Conservation (phyloP, 2,797 vertebrate genomes). For the Salarias fasciatus region DNA sequence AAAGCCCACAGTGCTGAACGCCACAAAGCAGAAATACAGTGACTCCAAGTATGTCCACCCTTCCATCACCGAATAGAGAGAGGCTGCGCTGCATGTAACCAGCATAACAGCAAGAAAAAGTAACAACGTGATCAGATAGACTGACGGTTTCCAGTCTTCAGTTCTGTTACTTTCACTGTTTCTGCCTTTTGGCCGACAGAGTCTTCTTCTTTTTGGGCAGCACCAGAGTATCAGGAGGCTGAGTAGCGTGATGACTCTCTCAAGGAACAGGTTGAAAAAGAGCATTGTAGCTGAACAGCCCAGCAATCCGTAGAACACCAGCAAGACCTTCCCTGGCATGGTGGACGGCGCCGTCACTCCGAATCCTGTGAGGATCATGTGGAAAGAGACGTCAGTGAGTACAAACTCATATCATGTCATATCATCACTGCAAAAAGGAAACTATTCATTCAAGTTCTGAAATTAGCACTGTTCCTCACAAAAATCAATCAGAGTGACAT, state of each 20-base stretch:
- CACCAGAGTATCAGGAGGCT: constrained; percentile 50
- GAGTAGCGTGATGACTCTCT: constrained; percentile 62
- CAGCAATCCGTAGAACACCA: constrained; percentile 76
- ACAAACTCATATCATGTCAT: background rate
- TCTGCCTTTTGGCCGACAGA: background rate
- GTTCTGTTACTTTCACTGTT: constrained; percentile 1
- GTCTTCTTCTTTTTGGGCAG: constrained; percentile 12
- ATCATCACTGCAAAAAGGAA: background rate
- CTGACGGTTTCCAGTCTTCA: constrained; percentile 62
- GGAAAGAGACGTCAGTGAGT: background rate
- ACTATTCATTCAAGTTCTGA: background rate
- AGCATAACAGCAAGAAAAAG: constrained; percentile 58
- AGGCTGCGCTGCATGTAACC: constrained; percentile 65
- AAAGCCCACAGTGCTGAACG: constrained; percentile 79
- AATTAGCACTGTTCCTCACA: too few species aligned
- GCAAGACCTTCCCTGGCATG: constrained; percentile 64
- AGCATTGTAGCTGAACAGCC: constrained; percentile 72
- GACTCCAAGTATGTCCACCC: constrained; percentile 75
- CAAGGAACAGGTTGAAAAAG: constrained; percentile 79
- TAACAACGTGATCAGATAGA: constrained; percentile 63
- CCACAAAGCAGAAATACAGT: constrained; percentile 80
- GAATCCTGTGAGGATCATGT: constrained; percentile 64
- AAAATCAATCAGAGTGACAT: too few species aligned
- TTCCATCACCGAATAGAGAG: constrained; percentile 70
- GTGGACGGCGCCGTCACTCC: constrained; percentile 73